Conservation (phyloP, 2,888 invertebrate genomes). For the Tenthredo notha region DNA sequence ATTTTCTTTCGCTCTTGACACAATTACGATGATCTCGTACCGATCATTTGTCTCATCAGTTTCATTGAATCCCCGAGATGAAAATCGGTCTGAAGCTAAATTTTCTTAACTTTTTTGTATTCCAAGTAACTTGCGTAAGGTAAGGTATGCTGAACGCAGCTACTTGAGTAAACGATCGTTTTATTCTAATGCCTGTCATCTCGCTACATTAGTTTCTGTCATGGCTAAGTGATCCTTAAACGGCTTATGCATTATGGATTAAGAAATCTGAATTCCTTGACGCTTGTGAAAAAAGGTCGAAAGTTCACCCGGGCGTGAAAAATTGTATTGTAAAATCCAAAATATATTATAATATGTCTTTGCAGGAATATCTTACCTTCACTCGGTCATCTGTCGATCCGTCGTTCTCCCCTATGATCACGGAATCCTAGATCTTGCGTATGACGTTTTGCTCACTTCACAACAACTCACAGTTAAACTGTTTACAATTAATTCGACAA, state of each 20-base stretch:
- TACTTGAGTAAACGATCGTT: constrained; percentile 61
- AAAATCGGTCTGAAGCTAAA: not conserved
- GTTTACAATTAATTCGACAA: not conserved
- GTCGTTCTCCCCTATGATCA: not conserved
- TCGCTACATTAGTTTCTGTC: constrained; percentile 70
- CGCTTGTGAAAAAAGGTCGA: constrained; percentile 15
- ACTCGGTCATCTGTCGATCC: not conserved
- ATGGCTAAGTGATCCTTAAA: constrained; percentile 70
- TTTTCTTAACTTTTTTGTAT: not conserved
- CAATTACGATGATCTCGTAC: not conserved
- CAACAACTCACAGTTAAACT: not conserved
- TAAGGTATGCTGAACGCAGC: constrained; percentile 29
- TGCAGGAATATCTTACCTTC: not conserved
- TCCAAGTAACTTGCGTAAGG: constrained; percentile 15
- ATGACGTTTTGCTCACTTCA: not conserved
- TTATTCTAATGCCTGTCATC: constrained; percentile 63
- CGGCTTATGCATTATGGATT: constrained; percentile 74
- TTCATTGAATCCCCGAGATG: constrained; percentile 10
- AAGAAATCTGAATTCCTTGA: constrained; percentile 70
- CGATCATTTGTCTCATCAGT: constrained; percentile 1
- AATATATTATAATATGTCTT: not conserved
- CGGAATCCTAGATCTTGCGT: not conserved
- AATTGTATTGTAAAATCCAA: constrained; percentile 41
- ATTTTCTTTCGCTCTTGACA: not conserved
- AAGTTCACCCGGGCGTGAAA: constrained; percentile 25